Conservation (phyloP, 1,140 invertebrate species). For the Meteorus sp. region DNA sequence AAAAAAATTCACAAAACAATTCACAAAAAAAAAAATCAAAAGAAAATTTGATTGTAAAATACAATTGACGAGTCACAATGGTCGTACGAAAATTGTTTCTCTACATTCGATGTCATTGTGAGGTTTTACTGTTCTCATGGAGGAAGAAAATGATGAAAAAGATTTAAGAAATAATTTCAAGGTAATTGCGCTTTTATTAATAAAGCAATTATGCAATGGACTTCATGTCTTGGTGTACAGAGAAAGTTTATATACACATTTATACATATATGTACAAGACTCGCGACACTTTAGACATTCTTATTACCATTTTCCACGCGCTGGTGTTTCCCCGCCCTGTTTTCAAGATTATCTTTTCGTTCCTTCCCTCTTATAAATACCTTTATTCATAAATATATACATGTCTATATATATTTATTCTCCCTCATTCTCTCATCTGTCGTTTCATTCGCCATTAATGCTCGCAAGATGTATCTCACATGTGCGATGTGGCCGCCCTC, state of each 20-base stretch:
- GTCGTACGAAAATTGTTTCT: too few relatives aligned
- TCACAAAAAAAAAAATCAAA: too few relatives aligned
- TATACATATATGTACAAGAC: too few relatives aligned
- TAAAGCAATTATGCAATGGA: slow-evolving; percentile 11
- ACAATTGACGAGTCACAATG: too few relatives aligned
- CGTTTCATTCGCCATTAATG: too few relatives aligned
- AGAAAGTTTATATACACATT: slow-evolving; percentile 12
- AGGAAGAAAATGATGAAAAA: not conserved
- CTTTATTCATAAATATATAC: not conserved
- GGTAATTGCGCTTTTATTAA: not conserved
- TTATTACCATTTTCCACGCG: slow-evolving; percentile 11
- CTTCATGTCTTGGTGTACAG: not conserved
- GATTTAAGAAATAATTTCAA: not conserved
- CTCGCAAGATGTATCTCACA: too few relatives aligned
- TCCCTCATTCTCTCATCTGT: too few relatives aligned
- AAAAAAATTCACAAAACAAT: too few relatives aligned
- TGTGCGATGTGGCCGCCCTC: too few relatives aligned
- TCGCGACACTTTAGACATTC: slow-evolving; percentile 19
- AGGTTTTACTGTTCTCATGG: too few relatives aligned
- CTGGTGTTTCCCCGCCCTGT: not conserved
- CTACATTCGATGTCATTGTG: too few relatives aligned
- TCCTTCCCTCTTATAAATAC: not conserved
- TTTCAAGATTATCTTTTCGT: slow-evolving; percentile 11
- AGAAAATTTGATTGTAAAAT: too few relatives aligned
- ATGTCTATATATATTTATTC: not conserved